Base-by-base conservation (phyloP, 2,888 invertebrate genomes). In the Sceliomorpha sp. region DNA sequence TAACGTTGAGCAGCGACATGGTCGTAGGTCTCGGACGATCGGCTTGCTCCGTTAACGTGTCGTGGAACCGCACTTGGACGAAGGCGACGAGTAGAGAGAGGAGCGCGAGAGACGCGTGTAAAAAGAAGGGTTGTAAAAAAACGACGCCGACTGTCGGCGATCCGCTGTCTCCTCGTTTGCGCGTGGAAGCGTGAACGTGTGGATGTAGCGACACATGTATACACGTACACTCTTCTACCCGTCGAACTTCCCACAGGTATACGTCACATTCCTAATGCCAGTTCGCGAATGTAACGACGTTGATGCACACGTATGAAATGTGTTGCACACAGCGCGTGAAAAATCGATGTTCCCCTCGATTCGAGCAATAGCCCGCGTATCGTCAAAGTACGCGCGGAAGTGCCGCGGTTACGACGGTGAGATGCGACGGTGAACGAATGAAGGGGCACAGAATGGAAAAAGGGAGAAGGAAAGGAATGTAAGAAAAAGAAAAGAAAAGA, bases 1-100 rank as follows among this genome's bases (percentile, higher is more conserved):
- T 68, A 36, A 69, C 68, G 47, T 69, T 69, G 47, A 69, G 53
- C 47, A 58, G 68, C 68, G 68, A 56, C 68, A 63, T 69, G 58
- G 39, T 69, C 56, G 17, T 20, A 20, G 24, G 36, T 56, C 17
- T 32, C 24, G 29, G 20, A 6, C 12, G 51, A 20, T 59, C 53
- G 55, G 59, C 50, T 53, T 34, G 32, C 24, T 53, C 42, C 58
- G 27, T 42, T 51, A 58, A 37, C 45, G 32, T 3, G 10, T 36
- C 44, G 44, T 31, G 14, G 44, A 44, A 24, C 53, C 39, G 40
- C 45, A 42, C 69, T 63, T 45, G 37, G 32, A 56, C 47, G 42
- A 32, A 26, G 37, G 15, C 20, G 47, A 10, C 34, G 9, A 24
- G 8, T 40, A 8, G 27, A 27, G 39, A 36, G n/a, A 36, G 26